Conservation (phyloP, 1,140 invertebrate species). For the Plectrocnemia conspersa region DNA sequence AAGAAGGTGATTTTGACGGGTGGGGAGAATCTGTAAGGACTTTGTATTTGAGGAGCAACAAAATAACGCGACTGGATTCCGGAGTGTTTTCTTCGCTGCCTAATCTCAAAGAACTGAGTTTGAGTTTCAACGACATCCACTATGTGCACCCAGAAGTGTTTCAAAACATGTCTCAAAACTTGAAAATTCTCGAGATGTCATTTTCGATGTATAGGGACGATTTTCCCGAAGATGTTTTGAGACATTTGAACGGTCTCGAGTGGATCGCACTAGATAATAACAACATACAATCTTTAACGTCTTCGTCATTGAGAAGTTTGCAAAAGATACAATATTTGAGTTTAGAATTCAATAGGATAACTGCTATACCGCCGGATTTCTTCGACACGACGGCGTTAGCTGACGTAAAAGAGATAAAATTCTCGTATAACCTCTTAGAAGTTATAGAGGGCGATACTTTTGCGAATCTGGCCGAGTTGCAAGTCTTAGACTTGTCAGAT, state of each 20-base stretch:
- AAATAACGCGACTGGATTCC: conserved; percentile 67
- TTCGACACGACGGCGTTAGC: conserved; percentile 65
- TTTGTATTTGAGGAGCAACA: conserved; percentile 78
- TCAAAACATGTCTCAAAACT: conserved; percentile 62
- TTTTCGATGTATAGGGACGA: conserved; percentile 75
- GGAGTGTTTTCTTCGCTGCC: conserved; percentile 66
- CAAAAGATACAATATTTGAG: conserved; percentile 76
- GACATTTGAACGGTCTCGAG: conserved; percentile 65
- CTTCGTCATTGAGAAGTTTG: conserved; percentile 57
- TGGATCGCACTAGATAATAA: conserved; percentile 89
- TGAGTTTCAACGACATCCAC: conserved; percentile 82
- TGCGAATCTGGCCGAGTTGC: conserved; percentile 56
- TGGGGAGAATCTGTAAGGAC: conserved; percentile 80
- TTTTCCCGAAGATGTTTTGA: conserved; percentile 68
- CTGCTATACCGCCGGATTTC: conserved; percentile 56
- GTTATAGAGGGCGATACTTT: conserved; percentile 61
- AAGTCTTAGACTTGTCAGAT: conserved; percentile 65
- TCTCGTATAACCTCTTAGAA: conserved; percentile 69
- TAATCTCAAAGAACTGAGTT: conserved; percentile 75
- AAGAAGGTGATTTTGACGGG: conserved; percentile 66
- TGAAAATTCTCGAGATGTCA: conserved; percentile 80
- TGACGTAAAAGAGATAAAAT: conserved; percentile 69
- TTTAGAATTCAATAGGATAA: conserved; percentile 77
- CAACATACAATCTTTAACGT: conserved; percentile 67
- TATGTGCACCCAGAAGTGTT: conserved; percentile 74